phyloP scores from a whole-genome alignment of 1,140 invertebrate genomes.

The Rhyzopertha dominica region DNA sequence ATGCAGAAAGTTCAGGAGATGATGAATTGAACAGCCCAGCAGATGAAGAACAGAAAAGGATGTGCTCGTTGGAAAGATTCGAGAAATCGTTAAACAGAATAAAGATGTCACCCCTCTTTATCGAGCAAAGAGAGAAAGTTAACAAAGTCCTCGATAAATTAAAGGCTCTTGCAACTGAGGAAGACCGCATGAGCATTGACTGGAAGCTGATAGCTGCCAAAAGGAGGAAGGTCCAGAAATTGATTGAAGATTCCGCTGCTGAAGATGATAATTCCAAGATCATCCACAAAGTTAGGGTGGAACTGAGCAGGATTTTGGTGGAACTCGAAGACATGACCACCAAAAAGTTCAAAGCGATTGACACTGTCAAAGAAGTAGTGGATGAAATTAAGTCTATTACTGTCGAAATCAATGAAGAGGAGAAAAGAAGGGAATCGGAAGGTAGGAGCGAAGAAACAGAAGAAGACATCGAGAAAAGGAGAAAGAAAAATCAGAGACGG shows the following conservation, averaged over 20 bases:
- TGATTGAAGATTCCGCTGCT: slow-evolving; percentile 10
- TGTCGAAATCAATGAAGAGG: slow-evolving; percentile 18
- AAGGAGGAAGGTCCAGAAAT: slow-evolving; percentile 25
- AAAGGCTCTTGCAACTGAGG: slow-evolving; percentile 19
- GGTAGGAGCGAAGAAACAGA: slow-evolving; percentile 20
- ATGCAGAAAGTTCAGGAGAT: too few species aligned
- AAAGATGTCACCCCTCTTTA: slow-evolving; percentile 9
- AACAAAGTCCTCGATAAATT: slow-evolving; percentile 23
- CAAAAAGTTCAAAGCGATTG: slow-evolving; percentile 21
- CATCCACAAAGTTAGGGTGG: slow-evolving; percentile 15
- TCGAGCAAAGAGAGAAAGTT: slow-evolving; percentile 19
- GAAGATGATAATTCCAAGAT: slow-evolving; percentile 8
- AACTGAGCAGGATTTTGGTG: slow-evolving; percentile 18
- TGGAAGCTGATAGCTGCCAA: slow-evolving; percentile 24
- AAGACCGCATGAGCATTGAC: slow-evolving; percentile 20
- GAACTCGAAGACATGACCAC: slow-evolving; percentile 22
- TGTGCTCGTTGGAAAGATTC: too few species aligned
- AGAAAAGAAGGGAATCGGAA: slow-evolving; percentile 11
- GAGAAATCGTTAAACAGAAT: too few species aligned
- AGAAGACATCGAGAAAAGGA: slow-evolving; percentile 23
- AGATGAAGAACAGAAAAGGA: too few species aligned
- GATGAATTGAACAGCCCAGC: too few species aligned
- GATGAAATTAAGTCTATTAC: slow-evolving; percentile 22
- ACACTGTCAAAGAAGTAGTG: slow-evolving; percentile 19
- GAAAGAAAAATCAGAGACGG: slow-evolving; percentile 37